Evolutionary conservation across 2,888 invertebrate genomes (phyloP), one percentile per base, ranked within the genome.

Genomic region (Dicycla oo): DNA sequence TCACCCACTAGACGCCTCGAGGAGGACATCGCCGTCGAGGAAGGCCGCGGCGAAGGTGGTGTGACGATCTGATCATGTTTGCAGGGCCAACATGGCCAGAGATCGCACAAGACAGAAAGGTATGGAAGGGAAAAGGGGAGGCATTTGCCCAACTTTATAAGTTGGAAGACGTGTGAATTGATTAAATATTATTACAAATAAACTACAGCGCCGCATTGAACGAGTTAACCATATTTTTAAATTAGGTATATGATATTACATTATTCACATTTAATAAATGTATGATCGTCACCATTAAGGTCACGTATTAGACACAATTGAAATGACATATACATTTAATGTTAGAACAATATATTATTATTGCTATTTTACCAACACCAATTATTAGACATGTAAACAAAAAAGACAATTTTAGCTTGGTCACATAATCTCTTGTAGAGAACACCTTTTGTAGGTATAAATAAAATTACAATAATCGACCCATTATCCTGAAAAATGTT

Each of bases 271-370:
- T 45, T 49, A 20, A 61, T 51, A 66, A 72, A 80, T 73, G 64
- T 85, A 74, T 76, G 67, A 76, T 63, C 18, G 38, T 72, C 75
- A 78, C 63, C 73, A 71, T 64, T 38, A 61, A 18, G 61, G 57
- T 80, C 83, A 75, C 13, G 54, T 68, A 73, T 75, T 84, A 84
- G 82, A 82, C 70, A 83, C 82, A 83, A 76, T 69, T 51, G 57
- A 69, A 43, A 69, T 74, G 26, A 73, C 61, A 63, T 34, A 75
- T 56, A 82, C 61, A 69, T 56, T 72, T 20, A 34, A 64, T 53
- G 73, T 81, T 69, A 73, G 51, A 40, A 72, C 69, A 74, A 65
- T 54, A 58, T 49, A 66, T 69, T 51, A 78, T 72, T 60, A 68
- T 58, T 69, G 26, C 80, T 73, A 56, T 60, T 76, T 81, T 77